Base-by-base conservation (phyloP, 2,888 invertebrate species). In the Sisyra nigra region DNA sequence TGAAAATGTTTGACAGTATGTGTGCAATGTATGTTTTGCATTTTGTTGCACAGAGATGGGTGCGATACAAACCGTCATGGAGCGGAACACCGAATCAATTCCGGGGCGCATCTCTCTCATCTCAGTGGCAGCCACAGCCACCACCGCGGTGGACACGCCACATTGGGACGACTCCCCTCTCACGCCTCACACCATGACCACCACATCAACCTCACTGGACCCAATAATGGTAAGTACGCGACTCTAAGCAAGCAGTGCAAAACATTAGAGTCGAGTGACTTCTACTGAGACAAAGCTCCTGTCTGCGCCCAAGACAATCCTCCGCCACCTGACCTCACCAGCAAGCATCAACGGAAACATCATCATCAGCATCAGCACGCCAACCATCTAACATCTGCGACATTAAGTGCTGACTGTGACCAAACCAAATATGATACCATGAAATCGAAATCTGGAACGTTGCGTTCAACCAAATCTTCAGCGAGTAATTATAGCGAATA, bases 231-330 rank as follows among this genome's bases (percentile, higher is more conserved):
- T 43, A 88, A 89, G 79, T 89, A 88, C 80, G 87, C 88, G 68
- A 89, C 88, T 69, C 73, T 89, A 71, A 88, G 86, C 80, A 88
- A 88, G 72, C 87, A 89, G 73, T 91, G 89, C 80, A 89, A 89
- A 74, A 89, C 89, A 58, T 73, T 89, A 52, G 89, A 89, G 72
- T 83, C 87, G 59, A 85, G 80, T 61, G 88, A 89, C 71, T 89
- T 88, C 74, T 91, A 89, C 85, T 89, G 86, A 87, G 84, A 82
- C 70, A 78, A 76, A 70, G 68, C 54, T 61, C 62, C 66, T 69
- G 69, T 62, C 65, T 63, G 62, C 62, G 62, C 61, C 24, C 24
- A 24, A 24, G 24, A 57, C 64, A 65, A 53, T 63, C 64, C 62
- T 64, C 64, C 62, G 64, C 62, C 58, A 62, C 64, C 64, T 61